Percentiles rank a stretch among this genome's conserved stretches.
Evolutionary conservation across 1,140 invertebrate genomes (phyloP).

Genomic region (Caenorhabditis latens): DNA sequence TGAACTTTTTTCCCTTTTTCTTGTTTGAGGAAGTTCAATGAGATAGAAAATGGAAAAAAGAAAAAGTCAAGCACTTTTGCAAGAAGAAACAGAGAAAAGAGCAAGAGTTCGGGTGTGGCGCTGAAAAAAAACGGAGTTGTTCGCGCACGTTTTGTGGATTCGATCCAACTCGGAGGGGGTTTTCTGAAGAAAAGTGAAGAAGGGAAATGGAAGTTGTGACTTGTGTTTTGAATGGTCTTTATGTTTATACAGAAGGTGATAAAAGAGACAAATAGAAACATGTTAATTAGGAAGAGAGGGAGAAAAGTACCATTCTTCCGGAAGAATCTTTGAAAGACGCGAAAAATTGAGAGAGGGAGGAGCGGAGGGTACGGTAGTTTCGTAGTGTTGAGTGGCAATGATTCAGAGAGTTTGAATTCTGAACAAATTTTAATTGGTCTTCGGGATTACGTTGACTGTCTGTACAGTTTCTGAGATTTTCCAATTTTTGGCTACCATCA

Average conservation of each 20-base stretch:
- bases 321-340: not conserved
- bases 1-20: conserved; percentile 21
- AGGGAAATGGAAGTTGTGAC: not conserved
- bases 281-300: not conserved
- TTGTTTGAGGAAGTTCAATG: conserved; percentile 32
- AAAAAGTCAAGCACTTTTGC: conserved; percentile 42
- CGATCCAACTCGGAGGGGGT: not conserved
- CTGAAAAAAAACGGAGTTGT: conserved; percentile 11
- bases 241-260: not conserved
- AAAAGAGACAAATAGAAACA: not conserved
- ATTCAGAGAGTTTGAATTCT: too few relatives aligned
- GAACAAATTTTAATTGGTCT: too few relatives aligned
- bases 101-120: conserved; percentile 45
- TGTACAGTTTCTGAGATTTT: too few relatives aligned
- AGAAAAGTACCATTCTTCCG: too few relatives aligned
- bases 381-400: too few relatives aligned
- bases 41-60: not conserved
- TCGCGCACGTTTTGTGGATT: conserved; percentile 5
- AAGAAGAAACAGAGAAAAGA: not conserved
- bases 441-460: too few relatives aligned
- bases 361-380: not conserved
- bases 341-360: not conserved
- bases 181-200: not conserved
- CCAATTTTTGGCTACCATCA: too few relatives aligned
- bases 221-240: not conserved